Evolutionary conservation across 2,888 invertebrate species (phyloP), one percentile per base, ranked within the genome.

Genomic region (Electrophaes corylata): DNA sequence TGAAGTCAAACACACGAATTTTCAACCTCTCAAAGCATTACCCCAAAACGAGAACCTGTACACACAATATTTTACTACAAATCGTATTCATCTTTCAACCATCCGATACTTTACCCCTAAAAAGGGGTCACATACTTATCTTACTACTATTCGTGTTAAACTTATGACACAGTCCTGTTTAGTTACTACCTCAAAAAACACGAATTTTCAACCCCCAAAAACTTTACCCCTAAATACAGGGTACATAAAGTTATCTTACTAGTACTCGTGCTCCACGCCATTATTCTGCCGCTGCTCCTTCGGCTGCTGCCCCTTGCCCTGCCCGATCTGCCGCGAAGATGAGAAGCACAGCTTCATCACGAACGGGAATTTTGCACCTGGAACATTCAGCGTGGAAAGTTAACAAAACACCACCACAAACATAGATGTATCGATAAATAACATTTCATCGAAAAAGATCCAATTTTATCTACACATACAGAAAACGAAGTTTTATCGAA

Each of bases 331-430:
- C 52, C 92, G 88, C 46, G 92, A 91, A 51, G 98, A 97, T 16
- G 98, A 98, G 94, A 99, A 99, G 85, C 99, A 99, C 73, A 99
- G 93, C 92, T 99, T 99, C 96, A 99, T 97, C 78, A 98, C 97
- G 93, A 98, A 99, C 71, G 99, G 99, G 91, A 98, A 98, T 93
- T 98, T 98, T 70, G 98, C 98, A 87, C 96, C 98, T 98, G 93
- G 11, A 94, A 94, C n/a, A 3, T 41, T 48, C 46, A 49, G 51
- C 54, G 33, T n/a, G 26, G 2, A 10, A 1, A 0, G 10, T 29
- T 29, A 29, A 29, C 10, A 10, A 10, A 6, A n/a, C n/a, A n/a
- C n/a, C 5, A 10, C 8, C 5, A 26, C 4, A 26, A 23, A 23
- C 23, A 6, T 23, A n/a, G n/a, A n/a, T n/a, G n/a, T n/a, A n/a